Evolutionary conservation across 1,140 invertebrate genomes (phyloP).

Genomic region (Dryas iulia): DNA sequence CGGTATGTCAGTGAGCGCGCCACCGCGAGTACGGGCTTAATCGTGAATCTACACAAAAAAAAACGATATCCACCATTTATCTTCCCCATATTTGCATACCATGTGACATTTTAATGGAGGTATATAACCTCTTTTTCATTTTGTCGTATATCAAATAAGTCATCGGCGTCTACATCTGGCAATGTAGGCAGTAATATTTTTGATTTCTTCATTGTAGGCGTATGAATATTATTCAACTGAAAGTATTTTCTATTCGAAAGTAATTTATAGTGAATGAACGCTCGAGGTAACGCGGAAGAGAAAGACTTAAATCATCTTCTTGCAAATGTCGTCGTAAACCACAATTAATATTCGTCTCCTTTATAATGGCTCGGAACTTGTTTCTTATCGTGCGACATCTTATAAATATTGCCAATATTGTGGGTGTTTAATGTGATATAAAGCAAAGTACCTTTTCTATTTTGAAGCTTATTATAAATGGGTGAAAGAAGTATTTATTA

Average conservation of each 20-base stretch:
- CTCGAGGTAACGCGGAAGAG: constrained; percentile 34
- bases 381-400: constrained; percentile 11
- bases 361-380: constrained; percentile 20
- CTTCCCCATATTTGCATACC: constrained; percentile 37
- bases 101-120: constrained; percentile 40
- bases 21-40: constrained; percentile 24
- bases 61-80: constrained; percentile 35
- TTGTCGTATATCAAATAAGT: constrained; percentile 33
- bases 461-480: not conserved
- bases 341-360: constrained; percentile 40
- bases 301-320: constrained; percentile 37
- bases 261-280: constrained; percentile 20
- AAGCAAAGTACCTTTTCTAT: not conserved
- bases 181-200: constrained; percentile 20
- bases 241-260: constrained; percentile 19
- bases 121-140: constrained; percentile 31
- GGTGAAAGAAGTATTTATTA: not conserved
- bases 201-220: constrained; percentile 6
- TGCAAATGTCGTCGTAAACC: constrained; percentile 37
- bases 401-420: constrained; percentile 5
- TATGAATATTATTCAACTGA: constrained; percentile 9
- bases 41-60: constrained; percentile 40
- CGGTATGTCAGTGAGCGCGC: constrained; percentile 31
- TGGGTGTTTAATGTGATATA: constrained; percentile 7
- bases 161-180: constrained; percentile 21